These are phyloP conservation scores for Bovichtus variegatus DNA, from an alignment of 2,797 vertebrate genomes.

Conservation along the genomic window DNA sequence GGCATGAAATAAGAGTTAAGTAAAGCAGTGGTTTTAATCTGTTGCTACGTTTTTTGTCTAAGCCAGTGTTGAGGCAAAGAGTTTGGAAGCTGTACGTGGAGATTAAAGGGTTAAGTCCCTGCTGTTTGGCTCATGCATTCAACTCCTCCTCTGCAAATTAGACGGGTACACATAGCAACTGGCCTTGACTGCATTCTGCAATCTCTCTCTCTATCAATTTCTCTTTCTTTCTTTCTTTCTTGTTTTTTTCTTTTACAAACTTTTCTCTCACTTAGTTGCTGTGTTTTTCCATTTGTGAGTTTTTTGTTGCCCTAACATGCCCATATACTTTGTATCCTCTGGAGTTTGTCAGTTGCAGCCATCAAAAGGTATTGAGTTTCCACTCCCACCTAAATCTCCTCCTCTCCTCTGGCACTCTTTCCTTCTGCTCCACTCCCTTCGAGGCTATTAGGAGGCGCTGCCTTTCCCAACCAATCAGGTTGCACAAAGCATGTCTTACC, in stretches of 20 bases:
- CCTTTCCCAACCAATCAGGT: conserved; percentile 71
- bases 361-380: conserved; percentile 75
- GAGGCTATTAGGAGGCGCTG: conserved; percentile 73
- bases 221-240: conserved; percentile 31
- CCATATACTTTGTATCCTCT: conserved; percentile 63
- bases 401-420: conserved; percentile 59
- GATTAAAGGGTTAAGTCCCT: conserved; percentile 72
- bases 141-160: conserved; percentile 61
- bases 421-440: conserved; percentile 65
- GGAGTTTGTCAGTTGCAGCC: conserved; percentile 72
- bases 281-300: conserved; percentile 53
- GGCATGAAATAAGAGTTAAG: neutral
- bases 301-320: conserved; percentile 72
- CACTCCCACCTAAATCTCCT: conserved; percentile 67
- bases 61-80: conserved; percentile 20
- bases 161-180: conserved; percentile 55
- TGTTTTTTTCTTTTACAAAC: neutral
- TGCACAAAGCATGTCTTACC: conserved; percentile 56
- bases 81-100: conserved; percentile 33
- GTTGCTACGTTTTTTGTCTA: conserved; percentile 33
- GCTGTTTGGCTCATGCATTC: conserved; percentile 47
- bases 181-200: conserved; percentile 61
- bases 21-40: conserved; percentile 32
- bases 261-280: conserved; percentile 20
- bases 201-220: conserved; percentile 23